Percentiles rank a stretch among this genome's conserved stretches.
Conservation (phyloP, 2,797 vertebrate genomes). For the Amphiprion clarkii region DNA sequence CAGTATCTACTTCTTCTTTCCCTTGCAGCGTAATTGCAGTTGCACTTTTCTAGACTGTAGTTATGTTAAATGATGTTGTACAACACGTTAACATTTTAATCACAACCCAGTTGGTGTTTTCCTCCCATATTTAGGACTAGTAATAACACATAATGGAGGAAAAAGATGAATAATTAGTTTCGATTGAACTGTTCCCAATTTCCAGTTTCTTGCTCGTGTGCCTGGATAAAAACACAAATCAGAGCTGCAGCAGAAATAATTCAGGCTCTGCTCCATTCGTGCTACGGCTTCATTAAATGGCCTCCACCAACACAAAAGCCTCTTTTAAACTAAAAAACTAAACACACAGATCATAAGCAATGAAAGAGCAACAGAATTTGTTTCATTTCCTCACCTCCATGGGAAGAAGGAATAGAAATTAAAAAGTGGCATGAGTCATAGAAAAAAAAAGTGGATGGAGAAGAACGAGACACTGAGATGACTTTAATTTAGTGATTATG, state of each 20-base stretch:
- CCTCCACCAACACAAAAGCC: slow-evolving; percentile 20
- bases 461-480: slow-evolving; percentile 4
- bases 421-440: slow-evolving; percentile 6
- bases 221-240: slow-evolving; percentile 5
- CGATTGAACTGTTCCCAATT: slow-evolving; percentile 15
- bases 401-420: slow-evolving; percentile 29
- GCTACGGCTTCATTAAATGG: slow-evolving; percentile 53
- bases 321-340: slow-evolving; percentile 53
- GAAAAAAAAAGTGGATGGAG: slow-evolving; percentile 1
- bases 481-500: slow-evolving; percentile 71
- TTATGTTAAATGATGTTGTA: slow-evolving; percentile 8
- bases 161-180: slow-evolving; percentile 16
- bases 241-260: slow-evolving; percentile 19
- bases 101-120: slow-evolving; percentile 1
- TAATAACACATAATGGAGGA: slow-evolving; percentile 15
- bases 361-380: slow-evolving; percentile 25
- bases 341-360: slow-evolving; percentile 34
- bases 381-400: slow-evolving; percentile 21
- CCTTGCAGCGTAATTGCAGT: not conserved
- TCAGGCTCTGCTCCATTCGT: slow-evolving; percentile 20
- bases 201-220: slow-evolving; percentile 6
- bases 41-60: not conserved
- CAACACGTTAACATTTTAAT: slow-evolving; percentile 24
- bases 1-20: not conserved
- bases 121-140: not conserved